These are phyloP conservation scores for Stenodema calcarata DNA, from an alignment of 2,888 invertebrate genomes.

Conservation along the genomic window DNA sequence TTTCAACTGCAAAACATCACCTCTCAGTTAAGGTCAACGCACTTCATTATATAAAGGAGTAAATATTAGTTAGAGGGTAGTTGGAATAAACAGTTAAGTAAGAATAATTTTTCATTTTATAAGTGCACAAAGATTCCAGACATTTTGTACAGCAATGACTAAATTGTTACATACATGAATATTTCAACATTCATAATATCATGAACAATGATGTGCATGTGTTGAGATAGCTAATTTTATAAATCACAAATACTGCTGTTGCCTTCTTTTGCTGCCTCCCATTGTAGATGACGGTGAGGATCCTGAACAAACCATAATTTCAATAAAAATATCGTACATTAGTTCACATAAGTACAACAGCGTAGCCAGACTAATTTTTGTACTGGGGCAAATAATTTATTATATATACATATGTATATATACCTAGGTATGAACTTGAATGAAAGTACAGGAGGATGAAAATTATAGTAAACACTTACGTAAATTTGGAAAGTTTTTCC, in stretches of 20 bases:
- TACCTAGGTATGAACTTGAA: too few species aligned
- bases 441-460: too few species aligned
- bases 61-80: too few species aligned
- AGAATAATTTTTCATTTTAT: background rate
- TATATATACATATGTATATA: background rate
- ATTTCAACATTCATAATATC: background rate
- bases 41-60: too few species aligned
- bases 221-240: background rate
- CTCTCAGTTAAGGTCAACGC: too few species aligned
- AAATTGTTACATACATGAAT: background rate
- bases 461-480: too few species aligned
- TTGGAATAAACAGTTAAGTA: too few species aligned
- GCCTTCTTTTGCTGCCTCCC: conserved; percentile 49
- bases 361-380: background rate
- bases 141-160: conserved; percentile 6
- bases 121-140: background rate
- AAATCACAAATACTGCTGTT: conserved; percentile 56
- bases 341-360: too few species aligned
- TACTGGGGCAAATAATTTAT: background rate
- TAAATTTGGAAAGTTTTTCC: too few species aligned
- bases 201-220: background rate
- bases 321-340: background rate
- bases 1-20: too few species aligned
- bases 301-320: conserved; percentile 29
- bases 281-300: conserved; percentile 10